Conservation (phyloP, 2,888 invertebrate species). For the Drosophila kanekoi region DNA sequence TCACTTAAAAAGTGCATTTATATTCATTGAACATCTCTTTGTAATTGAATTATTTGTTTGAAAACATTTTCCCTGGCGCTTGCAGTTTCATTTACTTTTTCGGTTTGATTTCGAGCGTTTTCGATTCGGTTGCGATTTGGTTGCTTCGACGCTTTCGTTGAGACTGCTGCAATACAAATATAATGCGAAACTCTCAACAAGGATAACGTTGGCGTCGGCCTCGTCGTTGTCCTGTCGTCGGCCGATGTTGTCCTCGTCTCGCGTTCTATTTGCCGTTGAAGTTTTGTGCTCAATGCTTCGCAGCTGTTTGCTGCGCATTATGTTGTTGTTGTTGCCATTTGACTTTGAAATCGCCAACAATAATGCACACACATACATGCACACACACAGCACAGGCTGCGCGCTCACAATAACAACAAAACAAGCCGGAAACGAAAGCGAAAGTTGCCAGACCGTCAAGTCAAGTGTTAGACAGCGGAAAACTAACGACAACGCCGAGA, state of each 20-base stretch:
- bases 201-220: conserved; percentile 70
- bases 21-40: neutral
- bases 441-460: conserved; percentile 62
- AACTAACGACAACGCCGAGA: neutral
- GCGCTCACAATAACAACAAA: conserved; percentile 61
- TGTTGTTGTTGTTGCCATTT: conserved; percentile 66
- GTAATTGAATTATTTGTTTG: neutral
- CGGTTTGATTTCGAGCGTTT: conserved; percentile 30
- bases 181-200: conserved; percentile 82
- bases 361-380: conserved; percentile 56
- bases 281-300: conserved; percentile 62
- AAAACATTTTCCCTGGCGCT: conserved; percentile 26
- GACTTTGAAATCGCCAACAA: conserved; percentile 80
- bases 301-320: conserved; percentile 66
- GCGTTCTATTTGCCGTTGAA: conserved; percentile 59
- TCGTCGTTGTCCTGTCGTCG: conserved; percentile 52
- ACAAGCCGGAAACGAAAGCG: conserved; percentile 71
- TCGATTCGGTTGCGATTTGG: conserved; percentile 58
- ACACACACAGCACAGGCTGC: conserved; percentile 7
- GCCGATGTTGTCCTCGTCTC: conserved; percentile 57
- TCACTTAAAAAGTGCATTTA: neutral
- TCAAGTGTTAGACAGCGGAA: conserved; percentile 22
- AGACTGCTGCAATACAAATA: conserved; percentile 82
- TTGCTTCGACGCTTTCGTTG: conserved; percentile 79
- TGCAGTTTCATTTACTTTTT: conserved; percentile 44